Conservation (phyloP, 2,888 invertebrate species). For the Cryptocephalus moraei region DNA sequence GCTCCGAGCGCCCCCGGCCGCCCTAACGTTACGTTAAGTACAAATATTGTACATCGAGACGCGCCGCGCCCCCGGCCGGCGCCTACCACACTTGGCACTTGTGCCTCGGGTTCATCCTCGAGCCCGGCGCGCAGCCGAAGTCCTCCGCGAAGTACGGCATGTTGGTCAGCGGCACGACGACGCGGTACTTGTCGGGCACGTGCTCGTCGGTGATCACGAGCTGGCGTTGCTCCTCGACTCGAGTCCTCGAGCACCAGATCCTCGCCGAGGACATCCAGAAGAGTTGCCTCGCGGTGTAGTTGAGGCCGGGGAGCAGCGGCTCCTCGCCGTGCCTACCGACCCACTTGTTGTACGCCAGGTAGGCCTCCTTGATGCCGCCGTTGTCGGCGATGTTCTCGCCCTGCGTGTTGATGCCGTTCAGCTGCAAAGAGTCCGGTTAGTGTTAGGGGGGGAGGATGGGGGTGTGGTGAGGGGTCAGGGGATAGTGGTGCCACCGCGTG, state of each 20-base stretch:
- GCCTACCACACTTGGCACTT: constrained; percentile 54
- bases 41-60: no score
- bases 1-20: no score
- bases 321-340: constrained; percentile 30
- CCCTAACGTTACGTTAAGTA: no score
- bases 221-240: constrained; percentile 32
- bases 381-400: constrained; percentile 94
- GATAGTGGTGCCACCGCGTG: not conserved
- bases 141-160: constrained; percentile 50
- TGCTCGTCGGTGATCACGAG: constrained; percentile 36
- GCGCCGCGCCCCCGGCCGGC: no score
- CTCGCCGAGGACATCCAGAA: constrained; percentile 52
- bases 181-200: constrained; percentile 44
- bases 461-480: not conserved
- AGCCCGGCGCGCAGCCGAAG: constrained; percentile 47
- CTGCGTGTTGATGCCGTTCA: constrained; percentile 86
- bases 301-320: constrained; percentile 28
- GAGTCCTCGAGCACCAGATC: constrained; percentile 47
- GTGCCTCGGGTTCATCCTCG: constrained; percentile 50
- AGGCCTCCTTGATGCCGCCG: constrained; percentile 87
- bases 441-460: constrained; percentile 1
- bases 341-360: constrained; percentile 33
- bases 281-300: constrained; percentile 38
- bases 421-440: constrained; percentile 40
- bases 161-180: constrained; percentile 49